These are phyloP conservation scores for Augiades crinisus DNA, from an alignment of 2,888 invertebrate species.

Conservation along the genomic window DNA sequence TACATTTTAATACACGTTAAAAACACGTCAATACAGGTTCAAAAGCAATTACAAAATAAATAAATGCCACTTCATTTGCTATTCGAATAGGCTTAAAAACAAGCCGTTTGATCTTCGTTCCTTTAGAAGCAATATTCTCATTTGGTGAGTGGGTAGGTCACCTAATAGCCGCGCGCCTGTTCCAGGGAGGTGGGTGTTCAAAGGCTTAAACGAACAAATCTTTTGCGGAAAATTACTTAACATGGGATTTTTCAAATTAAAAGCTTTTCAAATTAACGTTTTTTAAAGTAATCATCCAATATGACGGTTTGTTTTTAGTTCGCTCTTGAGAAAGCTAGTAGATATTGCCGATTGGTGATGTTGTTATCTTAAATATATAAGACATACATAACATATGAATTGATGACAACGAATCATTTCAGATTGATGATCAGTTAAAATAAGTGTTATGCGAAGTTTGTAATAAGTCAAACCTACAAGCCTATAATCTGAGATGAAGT, in stretches of 20 bases:
- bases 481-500: no score
- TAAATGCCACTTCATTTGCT: background rate
- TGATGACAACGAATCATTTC: no score
- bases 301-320: no score
- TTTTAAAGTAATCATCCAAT: no score
- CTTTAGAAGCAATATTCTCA: conserved; percentile 22
- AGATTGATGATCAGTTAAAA: no score
- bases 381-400: no score
- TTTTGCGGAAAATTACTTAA: conserved; percentile 36
- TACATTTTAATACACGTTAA: background rate
- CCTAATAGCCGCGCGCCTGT: conserved; percentile 8
- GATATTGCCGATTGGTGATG: no score
- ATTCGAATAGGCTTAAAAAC: conserved; percentile 1
- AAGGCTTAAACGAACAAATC: conserved; percentile 35
- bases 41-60: background rate
- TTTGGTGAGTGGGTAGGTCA: conserved; percentile 25
- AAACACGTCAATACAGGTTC: background rate
- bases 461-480: no score
- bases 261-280: background rate
- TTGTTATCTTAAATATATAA: no score
- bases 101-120: conserved; percentile 17
- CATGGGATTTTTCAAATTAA: conserved; percentile 20
- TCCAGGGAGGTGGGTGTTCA: conserved; percentile 38
- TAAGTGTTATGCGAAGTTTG: no score
- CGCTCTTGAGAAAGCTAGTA: no score